Evolutionary conservation across 1,140 invertebrate species (phyloP), one percentile per base, ranked within the genome.

Genomic region (Lasioglossum albipes): DNA sequence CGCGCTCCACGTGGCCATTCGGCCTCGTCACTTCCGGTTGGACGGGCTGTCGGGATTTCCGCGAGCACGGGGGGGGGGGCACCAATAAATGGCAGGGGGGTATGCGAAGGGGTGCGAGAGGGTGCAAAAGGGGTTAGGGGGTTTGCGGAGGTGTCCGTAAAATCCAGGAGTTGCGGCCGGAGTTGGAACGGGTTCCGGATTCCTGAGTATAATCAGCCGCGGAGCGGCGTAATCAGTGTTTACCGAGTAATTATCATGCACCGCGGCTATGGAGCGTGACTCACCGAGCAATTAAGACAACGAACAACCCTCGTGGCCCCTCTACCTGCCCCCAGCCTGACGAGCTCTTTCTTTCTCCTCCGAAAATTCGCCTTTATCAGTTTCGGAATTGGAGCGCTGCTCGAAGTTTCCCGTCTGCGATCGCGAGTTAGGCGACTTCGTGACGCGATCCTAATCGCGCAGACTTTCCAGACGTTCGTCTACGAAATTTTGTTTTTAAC

Each of bases 1-100:
- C 36, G 75, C 22, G 75, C 74, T 68, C 80, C 27, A 49, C 45
- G n/a, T 45, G 69, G 77, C 65, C 77, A 84, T 87, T 88, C 87
- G 70, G 81, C 36, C 79, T 79, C 79, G 81, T 88, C 84, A 84
- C 84, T 89, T 89, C 81, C 81, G 83, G 71, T n/a, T 70, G 57
- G 72, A 41, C 73, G 78, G 78, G 41, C 84, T 77, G 59, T 31
- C 52, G 81, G 69, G 83, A 89, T 87, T 87, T 86, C 79, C n/a
- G 65, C 12, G 73, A 18, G 45, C 20, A 27, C 16, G n/a, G 22
- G 54, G 71, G 49, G 49, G 65, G 70, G 57, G 18, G 13, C 45
- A 36, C 36, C 36, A 36, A 36, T 36, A 36, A 45, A 45, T 12
- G 45, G 45, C 10, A 2, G 3, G 10, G 45, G 45, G 45, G 45